Evolutionary conservation across 2,113 vertebrate species (phyloP).

Genomic region (Chionis minor): DNA sequence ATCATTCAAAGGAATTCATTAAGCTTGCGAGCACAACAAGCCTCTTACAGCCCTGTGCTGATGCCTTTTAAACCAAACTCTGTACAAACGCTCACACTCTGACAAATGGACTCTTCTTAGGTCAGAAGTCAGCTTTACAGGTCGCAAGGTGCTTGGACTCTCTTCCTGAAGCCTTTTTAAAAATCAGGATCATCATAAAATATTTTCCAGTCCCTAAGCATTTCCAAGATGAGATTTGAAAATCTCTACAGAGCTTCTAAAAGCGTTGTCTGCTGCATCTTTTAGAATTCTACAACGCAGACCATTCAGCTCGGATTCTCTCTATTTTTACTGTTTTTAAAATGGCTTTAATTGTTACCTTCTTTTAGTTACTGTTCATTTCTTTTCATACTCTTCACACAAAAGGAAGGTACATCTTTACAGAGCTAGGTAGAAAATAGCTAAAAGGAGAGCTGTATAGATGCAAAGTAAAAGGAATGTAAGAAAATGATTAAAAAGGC

Average conservation of each 20-base stretch:
- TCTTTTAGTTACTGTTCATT: slow-evolving; percentile 58
- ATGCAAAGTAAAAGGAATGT: slow-evolving; percentile 69
- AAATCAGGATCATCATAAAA: neutral
- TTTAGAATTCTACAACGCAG: neutral
- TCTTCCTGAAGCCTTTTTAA: neutral
- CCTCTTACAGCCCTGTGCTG: neutral
- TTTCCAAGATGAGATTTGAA: neutral
- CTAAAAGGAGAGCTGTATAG: slow-evolving; percentile 67
- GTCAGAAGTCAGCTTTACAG: neutral
- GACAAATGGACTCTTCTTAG: neutral
- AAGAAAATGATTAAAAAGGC: slow-evolving; percentile 65
- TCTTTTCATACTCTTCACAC: slow-evolving; percentile 68
- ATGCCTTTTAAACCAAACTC: neutral
- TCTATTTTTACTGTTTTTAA: neutral
- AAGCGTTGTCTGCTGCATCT: neutral
- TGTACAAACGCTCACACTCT: neutral
- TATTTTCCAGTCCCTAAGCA: neutral
- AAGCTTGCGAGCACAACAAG: neutral
- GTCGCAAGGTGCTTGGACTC: neutral
- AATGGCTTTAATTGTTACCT: slow-evolving; percentile 58
- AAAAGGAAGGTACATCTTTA: slow-evolving; percentile 65
- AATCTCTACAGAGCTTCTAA: neutral
- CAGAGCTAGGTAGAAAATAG: slow-evolving; percentile 66
- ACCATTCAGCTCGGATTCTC: neutral
- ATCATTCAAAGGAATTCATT: neutral